Evolutionary conservation across 2,888 invertebrate species (phyloP), one percentile per base, ranked within the genome.

Genomic region (Phyllotreta striolata): DNA sequence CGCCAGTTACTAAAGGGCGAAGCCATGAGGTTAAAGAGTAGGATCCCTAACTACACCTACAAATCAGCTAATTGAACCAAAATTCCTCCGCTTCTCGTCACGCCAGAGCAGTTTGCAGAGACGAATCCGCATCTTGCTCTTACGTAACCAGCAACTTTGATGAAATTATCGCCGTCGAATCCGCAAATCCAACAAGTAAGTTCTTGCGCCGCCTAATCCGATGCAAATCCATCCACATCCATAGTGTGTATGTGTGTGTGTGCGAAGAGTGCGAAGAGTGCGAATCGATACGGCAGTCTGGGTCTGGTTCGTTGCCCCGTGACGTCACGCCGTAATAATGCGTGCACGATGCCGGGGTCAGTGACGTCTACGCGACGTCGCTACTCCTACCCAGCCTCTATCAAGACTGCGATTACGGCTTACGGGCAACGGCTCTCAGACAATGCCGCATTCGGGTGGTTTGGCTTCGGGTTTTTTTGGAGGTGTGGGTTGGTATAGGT

Each of bases 201-300:
- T 24, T 24, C 24, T 24, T 24, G 4, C 24, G 1, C 24, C 4
- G 4, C 24, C 24, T 24, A 24, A 24, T 24, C 24, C 24, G 4
- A 24, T 24, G 24, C 24, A 24, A 24, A 24, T 24, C 24, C 24
- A 24, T 24, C 24, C 4, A 24, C 24, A 24, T 24, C 24, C 55
- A 55, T 55, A 59, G 51, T 14, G 59, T 51, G 43, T 57, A 47
- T 52, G 58, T 58, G 58, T 10, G 34, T 34, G 56, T 41, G 58
- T 47, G 43, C 35, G n/a, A n/a, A n/a, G 35, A 60, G 46, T 62
- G 56, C 55, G 44, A 70, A 70, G 35, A 60, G 46, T 62, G 56
- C 55, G 44, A 70, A 70, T 70, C 70, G 70, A 70, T 70, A 70
- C 66, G 62, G 62, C 67, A 69, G 70, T 70, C 70, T 70, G 70